phyloP scores from a whole-genome alignment of 2,113 vertebrate genomes.

The Gambusia holbrooki region DNA sequence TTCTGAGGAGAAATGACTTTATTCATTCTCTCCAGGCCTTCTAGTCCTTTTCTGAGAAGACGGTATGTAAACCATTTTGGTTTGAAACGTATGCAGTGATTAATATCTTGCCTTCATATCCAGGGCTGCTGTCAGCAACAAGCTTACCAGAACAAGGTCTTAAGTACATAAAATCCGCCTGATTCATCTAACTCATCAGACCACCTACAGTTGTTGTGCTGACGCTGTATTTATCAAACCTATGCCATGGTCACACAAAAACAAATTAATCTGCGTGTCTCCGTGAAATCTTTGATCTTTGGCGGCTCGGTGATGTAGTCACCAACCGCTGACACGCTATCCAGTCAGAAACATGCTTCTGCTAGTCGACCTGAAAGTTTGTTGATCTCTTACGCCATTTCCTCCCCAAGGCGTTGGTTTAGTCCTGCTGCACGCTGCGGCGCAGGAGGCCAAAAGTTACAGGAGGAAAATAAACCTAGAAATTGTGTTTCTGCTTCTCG shows the following conservation, averaged over 20 bases:
- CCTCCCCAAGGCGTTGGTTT: conserved; percentile 7
- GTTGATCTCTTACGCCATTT: conserved; percentile 15
- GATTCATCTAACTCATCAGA: conserved; percentile 9
- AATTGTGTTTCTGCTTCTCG: neutral
- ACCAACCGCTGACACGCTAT: conserved; percentile 38
- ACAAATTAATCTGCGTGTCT: conserved; percentile 21
- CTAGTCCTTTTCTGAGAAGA: neutral
- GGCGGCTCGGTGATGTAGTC: conserved; percentile 9
- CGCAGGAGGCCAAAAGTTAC: neutral
- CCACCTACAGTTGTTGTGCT: conserved; percentile 22
- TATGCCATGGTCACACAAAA: conserved; percentile 18
- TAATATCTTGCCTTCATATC: neutral
- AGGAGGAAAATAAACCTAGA: neutral
- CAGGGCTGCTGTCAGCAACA: neutral
- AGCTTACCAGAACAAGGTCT: conserved; percentile 2
- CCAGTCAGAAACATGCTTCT: conserved; percentile 17
- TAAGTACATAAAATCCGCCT: conserved; percentile 25
- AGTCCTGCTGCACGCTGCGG: neutral
- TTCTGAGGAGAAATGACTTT: neutral
- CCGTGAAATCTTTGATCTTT: conserved; percentile 31
- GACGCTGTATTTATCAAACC: conserved; percentile 3
- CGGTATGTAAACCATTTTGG: neutral
- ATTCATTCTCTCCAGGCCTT: neutral
- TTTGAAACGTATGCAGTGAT: neutral
- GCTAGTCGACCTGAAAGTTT: conserved; percentile 23